Evolutionary conservation across 2,797 vertebrate species (phyloP), one percentile per base, ranked within the genome.

Genomic region (Spondyliosoma cantharus): DNA sequence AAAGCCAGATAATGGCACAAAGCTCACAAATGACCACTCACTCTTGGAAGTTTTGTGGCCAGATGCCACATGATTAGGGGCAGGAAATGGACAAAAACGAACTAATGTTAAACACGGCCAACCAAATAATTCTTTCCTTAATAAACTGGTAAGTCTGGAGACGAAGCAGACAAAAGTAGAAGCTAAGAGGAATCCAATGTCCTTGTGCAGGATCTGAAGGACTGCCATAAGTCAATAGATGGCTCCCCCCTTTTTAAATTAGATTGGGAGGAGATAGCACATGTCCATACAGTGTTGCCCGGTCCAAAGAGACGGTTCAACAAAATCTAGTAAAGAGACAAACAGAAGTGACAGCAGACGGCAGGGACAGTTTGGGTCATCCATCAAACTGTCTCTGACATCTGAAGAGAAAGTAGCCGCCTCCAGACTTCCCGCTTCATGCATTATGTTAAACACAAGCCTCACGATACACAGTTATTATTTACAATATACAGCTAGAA

Each of bases 351-450:
- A 59, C 65, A 49, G 60, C 75, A 84, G 71, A 75, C 62, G 71
- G 83, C 25, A 22, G 74, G 81, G 78, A 85, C 74, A 85, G 73
- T 85, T 78, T 68, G 72, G 84, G 76, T 84, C 84, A 84, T 85
- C 71, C 77, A 84, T 84, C 89, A 90, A 86, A 86, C 61, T 20
- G 52, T 62, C 43, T 62, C 3, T 68, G 75, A 81, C 79, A 74
- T 78, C 72, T 77, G 74, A 77, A 46, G 78, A 65, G 74, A 79
- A 29, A 11, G 56, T 27, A 48, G 25, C 76, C 25, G 58, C 76
- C 73, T 46, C 64, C 81, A 46, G 76, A 74, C 57, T 71, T 76
- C 63, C 54, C 61, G 37, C 67, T 74, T 80, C 59, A 71, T 84
- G 49, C 82, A 84, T 71, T 64, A 64, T 72, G 71, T 43, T 54